Evolutionary conservation across 2,888 invertebrate genomes (phyloP), one percentile per base, ranked within the genome.

Genomic region (Teleiodes luculella): DNA sequence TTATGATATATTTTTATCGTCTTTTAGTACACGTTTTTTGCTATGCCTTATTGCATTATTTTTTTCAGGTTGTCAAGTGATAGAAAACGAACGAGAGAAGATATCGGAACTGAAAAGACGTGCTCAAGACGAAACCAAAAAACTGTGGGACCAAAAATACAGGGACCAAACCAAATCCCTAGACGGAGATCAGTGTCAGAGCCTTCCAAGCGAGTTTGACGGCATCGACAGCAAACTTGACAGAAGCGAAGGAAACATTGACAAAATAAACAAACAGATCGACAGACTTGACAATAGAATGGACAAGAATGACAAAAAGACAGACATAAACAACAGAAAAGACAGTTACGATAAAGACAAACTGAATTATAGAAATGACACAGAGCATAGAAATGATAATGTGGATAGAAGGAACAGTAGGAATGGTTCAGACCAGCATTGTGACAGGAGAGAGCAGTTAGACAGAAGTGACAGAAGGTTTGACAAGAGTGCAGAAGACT

Each of bases 101-200:
- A 96, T 97, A 64, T 92, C 94, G 57, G 97, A 96, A 70, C 82
- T 97, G 53, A 97, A 97, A 72, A 92, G 95, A 63, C 91, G 95
- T 46, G 96, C 95, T 0, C 97, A 97, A 70, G 95, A 96, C 75
- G 97, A 97, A 81, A 97, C 97, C 2, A 94, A 95, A 61, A 95
- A 94, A 16, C 94, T 96, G 64, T 98, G 97, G 96, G 96, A 96
- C 65, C 83, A 85, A 57, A 80, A 82, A 52, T 72, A 61, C 56
- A 65, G 69, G 28, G 72, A 77, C 30, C 78, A 77, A 39, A 69
- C 78, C 47, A 66, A 62, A 43, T 81, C 80, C 0, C 55, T 78
- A 18, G 83, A 84, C 67, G 70, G 70, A 45, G 77, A 78, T 39
- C 65, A 68, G 46, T 69, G 65, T 41, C 73, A 67, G 36, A 76